Conservation (phyloP, 2,113 vertebrate species). For the Leuciscus idus region DNA sequence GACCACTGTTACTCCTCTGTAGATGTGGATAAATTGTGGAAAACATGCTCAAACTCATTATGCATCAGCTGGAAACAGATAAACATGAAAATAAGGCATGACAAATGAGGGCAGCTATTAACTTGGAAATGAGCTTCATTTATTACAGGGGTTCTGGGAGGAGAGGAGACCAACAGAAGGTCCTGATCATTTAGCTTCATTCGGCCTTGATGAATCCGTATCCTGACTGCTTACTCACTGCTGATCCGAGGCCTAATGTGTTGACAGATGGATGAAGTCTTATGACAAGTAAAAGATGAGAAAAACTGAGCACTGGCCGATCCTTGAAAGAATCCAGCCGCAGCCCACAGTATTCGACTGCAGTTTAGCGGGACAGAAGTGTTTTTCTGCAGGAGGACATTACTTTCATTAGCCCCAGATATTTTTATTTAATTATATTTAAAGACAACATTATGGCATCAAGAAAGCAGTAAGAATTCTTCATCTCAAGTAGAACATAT, state of each 20-base stretch:
- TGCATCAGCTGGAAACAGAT: constrained; percentile 11
- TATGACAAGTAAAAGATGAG: neutral
- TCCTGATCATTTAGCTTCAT: neutral
- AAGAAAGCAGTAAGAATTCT: no score
- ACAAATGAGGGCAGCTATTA: constrained; percentile 2
- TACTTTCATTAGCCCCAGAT: neutral
- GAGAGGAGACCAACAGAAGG: neutral
- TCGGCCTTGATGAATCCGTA: neutral
- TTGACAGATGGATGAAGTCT: constrained; percentile 16
- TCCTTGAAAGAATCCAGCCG: constrained; percentile 1
- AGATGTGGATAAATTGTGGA: neutral
- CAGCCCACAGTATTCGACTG: neutral
- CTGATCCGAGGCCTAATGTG: neutral
- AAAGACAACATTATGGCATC: neutral
- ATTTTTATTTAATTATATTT: neutral
- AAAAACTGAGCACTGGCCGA: neutral
- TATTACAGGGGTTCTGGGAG: neutral
- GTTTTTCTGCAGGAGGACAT: no score
- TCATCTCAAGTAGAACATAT: no score
- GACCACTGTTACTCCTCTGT: neutral
- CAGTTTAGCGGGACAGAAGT: neutral
- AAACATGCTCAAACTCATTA: constrained; percentile 16
- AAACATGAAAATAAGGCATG: constrained; percentile 23
- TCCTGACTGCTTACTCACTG: neutral
- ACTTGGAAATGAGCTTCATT: constrained; percentile 10